phyloP scores from a whole-genome alignment of 2,888 invertebrate genomes.

The Aphrophora alni region DNA sequence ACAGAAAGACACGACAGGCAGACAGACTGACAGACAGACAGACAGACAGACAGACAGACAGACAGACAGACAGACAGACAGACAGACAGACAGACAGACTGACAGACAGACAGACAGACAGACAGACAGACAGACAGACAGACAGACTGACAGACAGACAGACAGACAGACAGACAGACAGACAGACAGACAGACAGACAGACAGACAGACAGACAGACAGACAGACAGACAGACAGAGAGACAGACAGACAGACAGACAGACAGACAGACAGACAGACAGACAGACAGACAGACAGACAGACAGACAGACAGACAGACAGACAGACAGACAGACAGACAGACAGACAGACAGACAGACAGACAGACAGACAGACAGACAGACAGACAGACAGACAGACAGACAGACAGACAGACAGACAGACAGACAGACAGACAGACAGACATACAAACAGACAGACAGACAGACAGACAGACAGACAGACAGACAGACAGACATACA shows the following conservation, averaged over 20 bases:
- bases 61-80: conserved; percentile 14
- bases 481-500: no score
- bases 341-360: conserved; percentile 1
- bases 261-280: conserved; percentile 14
- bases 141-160: conserved; percentile 11
- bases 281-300: conserved; percentile 1
- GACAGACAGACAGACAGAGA: conserved; percentile 16
- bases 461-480: no score
- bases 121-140: conserved; percentile 14
- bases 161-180: conserved; percentile 12
- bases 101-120: conserved; percentile 14
- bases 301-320: conserved; percentile 1
- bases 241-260: conserved; percentile 18
- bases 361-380: conserved; percentile 1
- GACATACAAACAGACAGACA: no score
- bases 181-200: conserved; percentile 14
- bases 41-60: conserved; percentile 18
- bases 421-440: no score
- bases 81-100: conserved; percentile 11
- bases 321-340: conserved; percentile 1
- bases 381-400: neutral
- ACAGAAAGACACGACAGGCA: neutral
- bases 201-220: no score
- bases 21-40: conserved; percentile 17
- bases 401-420: neutral